phyloP scores from a whole-genome alignment of 2,888 invertebrate genomes.

The Cheilosia variabilis region DNA sequence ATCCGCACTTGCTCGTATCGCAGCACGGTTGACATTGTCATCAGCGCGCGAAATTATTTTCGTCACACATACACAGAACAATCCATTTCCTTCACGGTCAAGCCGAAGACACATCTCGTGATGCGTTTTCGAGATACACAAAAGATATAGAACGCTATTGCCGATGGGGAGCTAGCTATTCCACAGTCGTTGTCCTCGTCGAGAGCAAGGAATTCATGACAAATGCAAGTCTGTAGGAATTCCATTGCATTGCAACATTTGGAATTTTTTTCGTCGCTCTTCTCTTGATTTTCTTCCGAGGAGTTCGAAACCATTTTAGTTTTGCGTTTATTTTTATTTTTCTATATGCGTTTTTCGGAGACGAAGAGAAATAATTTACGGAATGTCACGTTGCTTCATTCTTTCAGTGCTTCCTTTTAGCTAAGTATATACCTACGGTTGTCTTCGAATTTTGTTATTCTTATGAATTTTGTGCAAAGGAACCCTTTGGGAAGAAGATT shows the following conservation, averaged over 20 bases:
- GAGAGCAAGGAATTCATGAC: slow-evolving; percentile 67
- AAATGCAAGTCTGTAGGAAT: slow-evolving; percentile 71
- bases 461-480: background rate
- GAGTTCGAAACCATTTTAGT: slow-evolving; percentile 54
- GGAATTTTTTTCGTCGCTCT: slow-evolving; percentile 30
- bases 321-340: slow-evolving; percentile 50
- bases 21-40: slow-evolving; percentile 24
- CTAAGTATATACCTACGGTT: background rate
- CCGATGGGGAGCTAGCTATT: slow-evolving; percentile 37
- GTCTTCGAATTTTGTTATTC: background rate
- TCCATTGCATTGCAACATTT: slow-evolving; percentile 74
- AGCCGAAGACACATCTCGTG: slow-evolving; percentile 54
- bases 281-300: slow-evolving; percentile 44
- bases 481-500: slow-evolving; percentile 34
- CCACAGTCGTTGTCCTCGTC: slow-evolving; percentile 52
- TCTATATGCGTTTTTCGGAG: slow-evolving; percentile 46
- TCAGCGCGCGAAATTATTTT: slow-evolving; percentile 70
- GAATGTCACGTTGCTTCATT: slow-evolving; percentile 75
- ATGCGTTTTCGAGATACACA: slow-evolving; percentile 51
- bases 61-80: slow-evolving; percentile 45
- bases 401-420: slow-evolving; percentile 63
- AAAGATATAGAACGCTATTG: slow-evolving; percentile 23
- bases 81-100: slow-evolving; percentile 67
- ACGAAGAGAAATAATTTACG: slow-evolving; percentile 68
- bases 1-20: slow-evolving; percentile 21